Base-by-base conservation (phyloP, 2,113 vertebrate species). In the Eulacestoma nigropectus region DNA sequence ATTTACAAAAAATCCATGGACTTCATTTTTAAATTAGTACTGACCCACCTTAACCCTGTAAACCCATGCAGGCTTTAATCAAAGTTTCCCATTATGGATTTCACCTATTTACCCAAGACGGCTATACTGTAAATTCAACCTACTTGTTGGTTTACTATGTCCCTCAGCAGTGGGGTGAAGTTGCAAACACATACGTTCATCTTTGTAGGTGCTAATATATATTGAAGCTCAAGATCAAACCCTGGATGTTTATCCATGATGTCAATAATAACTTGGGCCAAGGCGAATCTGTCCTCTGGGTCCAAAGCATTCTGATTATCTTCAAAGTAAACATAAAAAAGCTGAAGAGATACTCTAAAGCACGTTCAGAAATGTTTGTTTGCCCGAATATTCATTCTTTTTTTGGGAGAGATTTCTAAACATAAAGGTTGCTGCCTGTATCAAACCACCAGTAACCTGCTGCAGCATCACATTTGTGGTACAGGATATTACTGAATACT, bases 301-400 rank as follows among this genome's bases (percentile, higher is more conserved):
- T 98, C 97, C 55, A 96, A 42, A 30, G 95, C 70, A 53, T 98
- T 98, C 83, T 98, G 98, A 85, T 98, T 98, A 63, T 96, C 97
- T 96, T 98, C 98, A 49, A 97, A 98, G 74, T 98, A 98, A 96
- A 97, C 95, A 91, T 98, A 97, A 33, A 99, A 90, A 84, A 98
- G 97, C 98, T 98, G 93, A 65, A 95, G 68, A 72, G 30, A 81
- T 84, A 69, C 41, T 46, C 49, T 63, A 59, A 55, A 64, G 56
- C 53, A 47, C 50, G 53, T 41, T 78, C 59, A 50, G 32, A 90
- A 84, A 32, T 20, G 9, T 39, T 64, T 53, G 13, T 75, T 84
- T 47, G 32, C 25, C 16, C 20, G 68, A 67, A 65, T 72, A 79
- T 14, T 69, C 11, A 16, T 89, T 84, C 8, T 70, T 47, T 42